Evolutionary conservation across 2,113 vertebrate genomes (phyloP).

Genomic region (Anarrhichthys ocellatus): DNA sequence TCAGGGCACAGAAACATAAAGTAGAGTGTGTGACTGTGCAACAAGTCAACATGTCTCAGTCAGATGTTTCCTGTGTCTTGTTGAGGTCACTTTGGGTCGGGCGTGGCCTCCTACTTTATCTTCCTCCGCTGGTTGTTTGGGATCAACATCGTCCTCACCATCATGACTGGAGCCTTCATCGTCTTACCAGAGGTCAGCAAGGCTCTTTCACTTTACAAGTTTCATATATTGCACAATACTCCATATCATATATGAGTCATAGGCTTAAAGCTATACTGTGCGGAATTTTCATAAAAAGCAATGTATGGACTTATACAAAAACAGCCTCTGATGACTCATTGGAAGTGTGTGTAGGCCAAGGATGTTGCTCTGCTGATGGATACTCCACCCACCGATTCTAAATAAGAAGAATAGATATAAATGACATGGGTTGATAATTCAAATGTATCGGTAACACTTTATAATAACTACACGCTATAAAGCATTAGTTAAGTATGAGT

Average conservation of each 20-base stretch:
- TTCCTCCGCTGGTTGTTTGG: constrained; percentile 98
- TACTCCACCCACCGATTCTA: not conserved
- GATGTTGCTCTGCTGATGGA: not conserved
- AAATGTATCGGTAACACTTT: no score
- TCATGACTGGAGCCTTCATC: constrained; percentile 96
- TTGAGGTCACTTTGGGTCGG: constrained; percentile 97
- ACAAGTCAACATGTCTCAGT: not conserved
- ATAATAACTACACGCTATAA: no score
- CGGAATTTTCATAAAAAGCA: not conserved
- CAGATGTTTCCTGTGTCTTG: constrained; percentile 24
- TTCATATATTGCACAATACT: not conserved
- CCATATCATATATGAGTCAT: not conserved
- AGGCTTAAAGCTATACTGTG: not conserved
- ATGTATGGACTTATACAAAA: no score
- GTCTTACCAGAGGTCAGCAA: constrained; percentile 94
- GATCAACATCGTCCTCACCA: constrained; percentile 94
- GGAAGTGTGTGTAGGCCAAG: not conserved
- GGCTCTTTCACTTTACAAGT: not conserved
- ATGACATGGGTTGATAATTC: no score
- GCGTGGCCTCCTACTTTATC: constrained; percentile 98
- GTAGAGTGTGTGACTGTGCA: not conserved
- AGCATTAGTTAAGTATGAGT: no score
- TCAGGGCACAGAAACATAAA: not conserved
- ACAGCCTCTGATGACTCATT: not conserved
- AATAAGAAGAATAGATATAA: not conserved